These are phyloP conservation scores for Heptranchias perlo DNA, from an alignment of 2,113 vertebrate genomes.

Conservation along the genomic window DNA sequence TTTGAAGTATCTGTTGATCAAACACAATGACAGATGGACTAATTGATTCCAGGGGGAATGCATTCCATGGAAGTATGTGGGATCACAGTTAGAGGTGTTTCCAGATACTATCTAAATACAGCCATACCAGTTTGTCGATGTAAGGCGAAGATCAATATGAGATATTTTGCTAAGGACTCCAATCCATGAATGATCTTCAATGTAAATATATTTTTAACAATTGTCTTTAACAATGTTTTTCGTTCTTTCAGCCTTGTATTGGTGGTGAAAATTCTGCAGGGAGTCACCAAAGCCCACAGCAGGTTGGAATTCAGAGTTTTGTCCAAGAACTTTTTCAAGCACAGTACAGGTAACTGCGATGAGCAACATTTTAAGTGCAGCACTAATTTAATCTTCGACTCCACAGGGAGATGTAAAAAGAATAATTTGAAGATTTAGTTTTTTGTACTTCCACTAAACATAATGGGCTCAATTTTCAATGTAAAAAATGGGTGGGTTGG, in stretches of 20 bases:
- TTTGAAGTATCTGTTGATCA: not conserved
- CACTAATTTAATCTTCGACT: not conserved
- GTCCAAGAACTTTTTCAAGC: conserved; percentile 93
- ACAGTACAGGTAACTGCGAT: conserved; percentile 76
- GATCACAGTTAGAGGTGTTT: not conserved
- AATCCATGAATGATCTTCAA: not conserved
- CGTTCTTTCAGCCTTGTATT: conserved; percentile 49
- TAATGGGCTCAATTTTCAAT: too few species aligned
- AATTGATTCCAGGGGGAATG: not conserved
- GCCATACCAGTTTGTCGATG: too few species aligned
- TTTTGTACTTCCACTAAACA: not conserved
- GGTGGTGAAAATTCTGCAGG: conserved; percentile 48
- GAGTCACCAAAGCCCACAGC: conserved; percentile 44
- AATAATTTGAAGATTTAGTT: not conserved
- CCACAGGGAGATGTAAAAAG: too few species aligned
- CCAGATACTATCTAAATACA: not conserved
- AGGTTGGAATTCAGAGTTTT: conserved; percentile 68
- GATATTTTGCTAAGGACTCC: not conserved
- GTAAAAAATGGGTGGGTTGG: too few species aligned
- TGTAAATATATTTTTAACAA: not conserved
- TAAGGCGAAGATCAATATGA: not conserved
- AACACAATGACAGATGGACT: not conserved
- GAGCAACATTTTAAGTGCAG: not conserved
- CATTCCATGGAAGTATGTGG: not conserved
- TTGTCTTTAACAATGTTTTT: not conserved